A percentile compares a stretch with the other conserved stretches of the same genome.
These are phyloP conservation scores for Podiceps cristatus DNA, from an alignment of 2,113 vertebrate genomes.

Conservation along the genomic window DNA sequence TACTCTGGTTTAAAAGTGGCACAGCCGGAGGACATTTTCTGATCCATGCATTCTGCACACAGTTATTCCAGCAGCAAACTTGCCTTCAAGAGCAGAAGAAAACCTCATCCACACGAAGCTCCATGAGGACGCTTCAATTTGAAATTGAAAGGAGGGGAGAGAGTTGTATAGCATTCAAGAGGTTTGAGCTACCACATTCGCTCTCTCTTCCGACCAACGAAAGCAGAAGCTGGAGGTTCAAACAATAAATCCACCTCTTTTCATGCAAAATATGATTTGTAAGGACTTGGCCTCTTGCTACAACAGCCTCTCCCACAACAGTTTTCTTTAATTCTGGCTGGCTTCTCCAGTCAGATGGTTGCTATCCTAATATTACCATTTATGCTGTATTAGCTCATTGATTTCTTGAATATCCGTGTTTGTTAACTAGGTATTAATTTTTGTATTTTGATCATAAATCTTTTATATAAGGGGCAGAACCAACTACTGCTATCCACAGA, in stretches of 20 bases:
- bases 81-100: not conserved
- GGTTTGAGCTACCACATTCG: not conserved
- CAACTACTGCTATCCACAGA: not conserved
- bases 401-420: not conserved
- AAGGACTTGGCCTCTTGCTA: not conserved
- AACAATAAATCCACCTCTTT: not conserved
- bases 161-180: rapidly evolving
- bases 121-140: not conserved
- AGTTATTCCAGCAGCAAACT: not conserved
- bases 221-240: not conserved
- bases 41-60: not conserved
- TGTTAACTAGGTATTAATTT: not conserved
- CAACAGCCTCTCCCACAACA: not conserved
- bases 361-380: not conserved
- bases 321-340: not conserved
- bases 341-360: not conserved
- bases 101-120: not conserved
- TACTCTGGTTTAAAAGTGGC: not conserved
- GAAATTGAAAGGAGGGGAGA: not conserved
- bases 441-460: not conserved
- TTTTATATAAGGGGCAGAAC: not conserved
- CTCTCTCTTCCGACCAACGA: not conserved
- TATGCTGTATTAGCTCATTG: not conserved
- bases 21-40: not conserved
- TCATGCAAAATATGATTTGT: not conserved